Evolutionary conservation across 2,797 vertebrate genomes (phyloP), one percentile per base, ranked within the genome.

Genomic region (Taenioides sp.): DNA sequence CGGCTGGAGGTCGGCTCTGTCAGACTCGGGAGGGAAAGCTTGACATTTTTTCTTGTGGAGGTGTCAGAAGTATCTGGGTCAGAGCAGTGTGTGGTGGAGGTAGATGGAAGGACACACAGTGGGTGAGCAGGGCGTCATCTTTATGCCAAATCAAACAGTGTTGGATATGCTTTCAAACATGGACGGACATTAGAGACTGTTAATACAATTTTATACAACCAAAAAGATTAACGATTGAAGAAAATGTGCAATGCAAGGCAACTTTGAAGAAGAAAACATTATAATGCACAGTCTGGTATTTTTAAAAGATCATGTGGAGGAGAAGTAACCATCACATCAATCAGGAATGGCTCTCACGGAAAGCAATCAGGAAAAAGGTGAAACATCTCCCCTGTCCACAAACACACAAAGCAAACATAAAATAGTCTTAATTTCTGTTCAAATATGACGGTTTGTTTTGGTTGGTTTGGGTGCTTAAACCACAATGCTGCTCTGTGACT

Each of bases 21-120:
- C 66, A 37, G 50, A 17, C 52, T 55, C 31, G 7, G 12, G 28
- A 57, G 64, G 63, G 40, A 22, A 25, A 25, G 2, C 16, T 47
- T 16, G 37, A 25, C 22, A 25, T 49, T 49, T 50, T 28, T 20
- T 62, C 31, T 62, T 11, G n/a, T 49, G 37, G 23, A 50, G 23
- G 20, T 64, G 37, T 64, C 62, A 64, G 62, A 64, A 40, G 64
- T 65, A 65, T 65, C 23, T 65, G 43, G 64, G 64, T 65, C 64
- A 20, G 40, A 65, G 6, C 43, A 18, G 64, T 27, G 17, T 65
- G 43, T 14, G 64, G 64, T 18, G 40, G 23, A 50, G 43, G 40
- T 20, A 28, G 64, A 20, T 63, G 7, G 43, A 65, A 65, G 64
- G 64, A 49, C 43, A 20, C 61, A 23, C 61, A 43, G 61, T 23